A percentile compares a stretch with the other conserved stretches of the same genome.
Conservation (phyloP, 2,113 vertebrate genomes). For the Pomatorhinus ruficollis region DNA sequence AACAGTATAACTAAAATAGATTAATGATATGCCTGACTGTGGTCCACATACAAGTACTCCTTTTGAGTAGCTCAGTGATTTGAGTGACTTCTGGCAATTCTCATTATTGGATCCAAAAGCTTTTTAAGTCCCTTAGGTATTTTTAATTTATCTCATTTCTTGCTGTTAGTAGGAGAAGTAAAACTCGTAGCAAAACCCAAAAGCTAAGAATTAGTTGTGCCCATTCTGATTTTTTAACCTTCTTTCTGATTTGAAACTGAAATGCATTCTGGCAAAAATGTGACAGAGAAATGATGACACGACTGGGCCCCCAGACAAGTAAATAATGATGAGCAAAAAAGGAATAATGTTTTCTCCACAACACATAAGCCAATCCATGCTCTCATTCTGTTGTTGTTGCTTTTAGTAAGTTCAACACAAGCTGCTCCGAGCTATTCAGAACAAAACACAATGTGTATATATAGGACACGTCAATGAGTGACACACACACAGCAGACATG, state of each 20-base stretch:
- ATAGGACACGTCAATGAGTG: constrained; percentile 17
- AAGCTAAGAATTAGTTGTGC: not conserved
- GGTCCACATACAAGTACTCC: not conserved
- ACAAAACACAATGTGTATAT: not conserved
- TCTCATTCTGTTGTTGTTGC: constrained; percentile 35
- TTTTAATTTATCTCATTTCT: not conserved
- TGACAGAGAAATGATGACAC: not conserved
- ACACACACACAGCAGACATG: not conserved
- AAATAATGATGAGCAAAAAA: not conserved
- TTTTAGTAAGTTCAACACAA: not conserved
- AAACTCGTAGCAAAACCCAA: not conserved
- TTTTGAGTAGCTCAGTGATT: not conserved
- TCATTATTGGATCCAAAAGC: not conserved
- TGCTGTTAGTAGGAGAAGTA: not conserved
- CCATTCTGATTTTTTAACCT: not conserved
- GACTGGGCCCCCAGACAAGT: not conserved
- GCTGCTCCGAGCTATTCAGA: constrained; percentile 36
- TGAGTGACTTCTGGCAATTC: not conserved
- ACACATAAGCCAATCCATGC: not conserved
- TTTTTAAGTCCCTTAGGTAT: not conserved
- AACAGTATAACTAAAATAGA: not conserved
- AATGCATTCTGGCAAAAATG: not conserved
- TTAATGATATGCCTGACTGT: not conserved
- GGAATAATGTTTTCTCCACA: not conserved
- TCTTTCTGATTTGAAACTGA: not conserved